These are phyloP conservation scores for Ondatra zibethicus DNA, from an alignment of 2,113 vertebrate species.

Conservation along the genomic window DNA sequence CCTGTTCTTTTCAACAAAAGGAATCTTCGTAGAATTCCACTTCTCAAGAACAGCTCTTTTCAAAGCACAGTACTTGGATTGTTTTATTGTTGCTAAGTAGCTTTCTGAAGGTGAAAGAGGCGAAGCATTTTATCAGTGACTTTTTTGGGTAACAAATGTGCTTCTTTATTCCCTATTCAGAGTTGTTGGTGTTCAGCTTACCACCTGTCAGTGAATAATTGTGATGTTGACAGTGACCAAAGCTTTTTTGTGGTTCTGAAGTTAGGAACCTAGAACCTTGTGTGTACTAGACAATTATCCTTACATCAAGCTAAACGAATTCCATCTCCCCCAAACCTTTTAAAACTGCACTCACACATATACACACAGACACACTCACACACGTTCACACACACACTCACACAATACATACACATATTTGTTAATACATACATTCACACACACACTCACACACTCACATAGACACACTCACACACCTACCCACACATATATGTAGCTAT, in stretches of 20 bases:
- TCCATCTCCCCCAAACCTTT: not conserved
- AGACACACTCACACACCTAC: not conserved
- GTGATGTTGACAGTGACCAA: not conserved
- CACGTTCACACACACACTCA: not conserved
- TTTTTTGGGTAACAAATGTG: not conserved
- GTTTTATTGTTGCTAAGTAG: not conserved
- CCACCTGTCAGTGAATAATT: not conserved
- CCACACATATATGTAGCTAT: not conserved
- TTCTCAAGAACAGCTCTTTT: slow-evolving; percentile 22
- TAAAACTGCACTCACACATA: not conserved
- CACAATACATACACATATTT: not conserved
- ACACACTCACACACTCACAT: not conserved
- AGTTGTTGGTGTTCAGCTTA: not conserved
- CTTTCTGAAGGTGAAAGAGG: not conserved
- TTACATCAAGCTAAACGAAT: not conserved
- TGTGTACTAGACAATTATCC: not conserved
- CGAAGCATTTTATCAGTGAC: not conserved
- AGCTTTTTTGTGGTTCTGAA: not conserved
- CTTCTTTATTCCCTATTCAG: not conserved
- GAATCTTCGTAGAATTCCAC: slow-evolving; percentile 9
- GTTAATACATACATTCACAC: no score
- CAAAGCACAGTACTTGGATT: not conserved
- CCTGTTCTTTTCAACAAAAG: slow-evolving; percentile 50
- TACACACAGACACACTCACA: not conserved
- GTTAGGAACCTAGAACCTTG: not conserved